phyloP scores from a whole-genome alignment of 2,113 vertebrate species.

The Hyperopisus bebe region DNA sequence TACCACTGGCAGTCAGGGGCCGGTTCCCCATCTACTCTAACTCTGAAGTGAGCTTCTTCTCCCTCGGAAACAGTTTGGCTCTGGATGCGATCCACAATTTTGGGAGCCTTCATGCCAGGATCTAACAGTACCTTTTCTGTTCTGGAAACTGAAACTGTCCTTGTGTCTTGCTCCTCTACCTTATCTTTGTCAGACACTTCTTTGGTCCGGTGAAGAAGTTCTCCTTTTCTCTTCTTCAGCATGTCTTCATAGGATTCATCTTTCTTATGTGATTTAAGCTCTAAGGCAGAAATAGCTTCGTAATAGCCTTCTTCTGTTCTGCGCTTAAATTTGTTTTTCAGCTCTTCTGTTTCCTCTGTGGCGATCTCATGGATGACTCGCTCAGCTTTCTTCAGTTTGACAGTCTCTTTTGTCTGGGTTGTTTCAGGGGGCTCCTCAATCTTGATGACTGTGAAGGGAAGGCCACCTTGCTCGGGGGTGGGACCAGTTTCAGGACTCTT shows the following conservation, averaged over 20 bases:
- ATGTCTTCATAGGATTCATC: conserved; percentile 92
- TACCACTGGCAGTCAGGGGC: conserved; percentile 97
- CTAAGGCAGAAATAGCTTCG: conserved; percentile 93
- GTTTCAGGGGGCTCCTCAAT: conserved; percentile 69
- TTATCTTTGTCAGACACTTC: conserved; percentile 83
- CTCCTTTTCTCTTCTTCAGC: conserved; percentile 89
- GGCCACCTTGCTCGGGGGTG: conserved; percentile 69
- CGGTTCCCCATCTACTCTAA: conserved; percentile 83
- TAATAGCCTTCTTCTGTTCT: conserved; percentile 96
- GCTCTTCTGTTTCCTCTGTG: conserved; percentile 86
- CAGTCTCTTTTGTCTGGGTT: conserved; percentile 73
- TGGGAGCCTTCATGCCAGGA: conserved; percentile 92
- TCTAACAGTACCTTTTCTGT: conserved; percentile 84
- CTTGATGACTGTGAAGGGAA: conserved; percentile 82
- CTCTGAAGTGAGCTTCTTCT: conserved; percentile 80
- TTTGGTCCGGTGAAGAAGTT: conserved; percentile 86
- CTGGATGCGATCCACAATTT: conserved; percentile 88
- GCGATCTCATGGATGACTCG: conserved; percentile 81
- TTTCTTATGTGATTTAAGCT: conserved; percentile 89
- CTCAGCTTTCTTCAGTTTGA: conserved; percentile 84
- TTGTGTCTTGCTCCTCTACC: conserved; percentile 72
- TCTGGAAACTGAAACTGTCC: conserved; percentile 74
- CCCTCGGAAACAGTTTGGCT: conserved; percentile 84
- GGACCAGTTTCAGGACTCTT: conserved; percentile 57
- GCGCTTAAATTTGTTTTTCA: conserved; percentile 94